These are phyloP conservation scores for Cassiopea xamachana DNA, from an alignment of 30 jellyfish, hydroid and myxozoan species.

Conservation along the genomic window DNA sequence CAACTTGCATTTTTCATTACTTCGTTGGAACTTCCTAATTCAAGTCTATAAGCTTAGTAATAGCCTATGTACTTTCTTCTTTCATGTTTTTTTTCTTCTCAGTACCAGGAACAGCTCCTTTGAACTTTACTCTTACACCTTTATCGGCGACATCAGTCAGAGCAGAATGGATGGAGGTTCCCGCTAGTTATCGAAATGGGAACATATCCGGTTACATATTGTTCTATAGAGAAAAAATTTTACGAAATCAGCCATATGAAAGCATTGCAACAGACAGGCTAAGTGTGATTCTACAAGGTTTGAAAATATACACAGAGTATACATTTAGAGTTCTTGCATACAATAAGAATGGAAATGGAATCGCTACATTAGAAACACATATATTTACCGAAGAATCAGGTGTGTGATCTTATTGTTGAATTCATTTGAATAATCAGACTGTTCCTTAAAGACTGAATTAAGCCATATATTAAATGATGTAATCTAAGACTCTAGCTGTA, in stretches of 20 bases:
- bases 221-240: conserved; percentile 49
- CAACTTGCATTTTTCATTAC: too few relatives aligned
- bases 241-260: conserved; percentile 43
- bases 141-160: conserved; percentile 52
- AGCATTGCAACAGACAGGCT: conserved; percentile 56
- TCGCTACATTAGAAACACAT: conserved; percentile 54
- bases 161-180: conserved; percentile 54
- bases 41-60: too few relatives aligned
- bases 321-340: conserved; percentile 70
- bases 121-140: conserved; percentile 58
- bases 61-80: background rate
- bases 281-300: conserved; percentile 28
- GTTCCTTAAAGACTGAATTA: too few relatives aligned
- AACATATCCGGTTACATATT: conserved; percentile 66
- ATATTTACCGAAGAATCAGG: conserved; percentile 60
- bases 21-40: too few relatives aligned
- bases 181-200: conserved; percentile 36
- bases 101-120: conserved; percentile 62
- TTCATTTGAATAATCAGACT: too few relatives aligned
- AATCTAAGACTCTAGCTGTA: too few relatives aligned
- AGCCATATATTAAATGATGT: too few relatives aligned
- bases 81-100: background rate
- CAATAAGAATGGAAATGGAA: conserved; percentile 80
- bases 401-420: background rate
- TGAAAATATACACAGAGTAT: conserved; percentile 70